Conservation (phyloP, 2,888 invertebrate genomes). For the Hirudinaria manillensis region DNA sequence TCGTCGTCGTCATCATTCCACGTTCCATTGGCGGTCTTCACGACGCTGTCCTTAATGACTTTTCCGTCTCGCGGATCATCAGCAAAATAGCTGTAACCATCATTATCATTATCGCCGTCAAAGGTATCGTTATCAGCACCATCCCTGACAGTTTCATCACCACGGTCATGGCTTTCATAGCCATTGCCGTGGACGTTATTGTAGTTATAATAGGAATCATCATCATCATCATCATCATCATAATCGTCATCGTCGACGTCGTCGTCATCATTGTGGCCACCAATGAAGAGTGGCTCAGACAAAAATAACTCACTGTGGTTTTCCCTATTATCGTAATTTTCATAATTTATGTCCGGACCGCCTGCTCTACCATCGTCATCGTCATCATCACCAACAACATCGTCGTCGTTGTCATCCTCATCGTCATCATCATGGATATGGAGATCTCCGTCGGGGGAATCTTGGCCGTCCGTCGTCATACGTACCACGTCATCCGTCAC, state of each 20-base stretch:
- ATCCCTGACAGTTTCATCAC: background rate
- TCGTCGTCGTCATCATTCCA: background rate
- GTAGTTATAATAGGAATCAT: background rate
- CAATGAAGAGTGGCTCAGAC: background rate
- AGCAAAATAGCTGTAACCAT: background rate
- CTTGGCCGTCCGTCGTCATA: background rate
- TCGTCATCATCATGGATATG: background rate
- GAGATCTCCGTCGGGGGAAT: background rate
- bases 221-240: conserved; percentile 19
- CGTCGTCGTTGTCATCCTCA: background rate
- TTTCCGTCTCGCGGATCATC: background rate
- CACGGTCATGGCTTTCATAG: background rate
- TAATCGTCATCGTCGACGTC: background rate
- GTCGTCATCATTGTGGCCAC: background rate
- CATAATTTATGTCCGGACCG: background rate
- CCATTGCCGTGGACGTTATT: background rate
- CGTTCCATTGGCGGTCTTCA: background rate
- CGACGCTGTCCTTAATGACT: background rate
- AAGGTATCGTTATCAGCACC: background rate
- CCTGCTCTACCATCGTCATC: background rate
- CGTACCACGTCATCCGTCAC: background rate
- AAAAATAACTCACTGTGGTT: no score
- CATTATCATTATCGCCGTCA: background rate
- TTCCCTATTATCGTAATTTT: no score
- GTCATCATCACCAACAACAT: background rate